A percentile compares a stretch with the other conserved stretches of the same genome.
phyloP scores from a whole-genome alignment of 2,797 vertebrate genomes.

The Trichosurus vulpecula region DNA sequence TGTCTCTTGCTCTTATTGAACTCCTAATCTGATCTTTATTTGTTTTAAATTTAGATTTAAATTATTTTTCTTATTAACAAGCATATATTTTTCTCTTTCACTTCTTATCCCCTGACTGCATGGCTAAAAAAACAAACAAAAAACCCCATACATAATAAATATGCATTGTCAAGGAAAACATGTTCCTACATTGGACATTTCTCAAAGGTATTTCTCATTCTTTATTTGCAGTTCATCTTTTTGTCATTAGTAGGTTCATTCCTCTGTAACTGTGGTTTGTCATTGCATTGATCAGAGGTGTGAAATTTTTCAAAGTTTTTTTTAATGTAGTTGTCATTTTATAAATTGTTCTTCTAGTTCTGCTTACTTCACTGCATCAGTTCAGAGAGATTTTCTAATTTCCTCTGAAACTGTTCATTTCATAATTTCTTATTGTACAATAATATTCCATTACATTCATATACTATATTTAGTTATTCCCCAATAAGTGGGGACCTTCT shows the following conservation, averaged over 20 bases:
- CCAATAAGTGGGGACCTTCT: background rate
- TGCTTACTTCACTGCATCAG: background rate
- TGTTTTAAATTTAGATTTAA: background rate
- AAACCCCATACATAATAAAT: background rate
- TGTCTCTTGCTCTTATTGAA: background rate
- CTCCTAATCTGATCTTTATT: background rate
- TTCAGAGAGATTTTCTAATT: background rate
- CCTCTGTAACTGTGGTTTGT: no score
- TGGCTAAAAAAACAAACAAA: background rate
- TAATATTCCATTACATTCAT: background rate
- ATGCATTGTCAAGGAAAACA: background rate
- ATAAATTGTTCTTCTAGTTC: background rate
- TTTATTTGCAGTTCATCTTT: background rate
- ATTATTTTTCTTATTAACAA: background rate
- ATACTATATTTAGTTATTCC: background rate
- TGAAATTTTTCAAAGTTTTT: background rate
- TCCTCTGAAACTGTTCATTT: background rate
- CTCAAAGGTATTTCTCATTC: background rate
- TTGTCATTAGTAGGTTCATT: background rate
- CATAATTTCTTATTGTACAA: background rate
- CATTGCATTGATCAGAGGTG: no score
- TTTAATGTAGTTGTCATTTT: background rate
- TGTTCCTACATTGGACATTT: background rate
- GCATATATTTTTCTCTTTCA: background rate
- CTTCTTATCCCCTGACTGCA: background rate